Percentiles rank a stretch among this genome's conserved stretches.
Conservation (phyloP, 2,888 invertebrate genomes). For the Trissonchulus latispiculum region DNA sequence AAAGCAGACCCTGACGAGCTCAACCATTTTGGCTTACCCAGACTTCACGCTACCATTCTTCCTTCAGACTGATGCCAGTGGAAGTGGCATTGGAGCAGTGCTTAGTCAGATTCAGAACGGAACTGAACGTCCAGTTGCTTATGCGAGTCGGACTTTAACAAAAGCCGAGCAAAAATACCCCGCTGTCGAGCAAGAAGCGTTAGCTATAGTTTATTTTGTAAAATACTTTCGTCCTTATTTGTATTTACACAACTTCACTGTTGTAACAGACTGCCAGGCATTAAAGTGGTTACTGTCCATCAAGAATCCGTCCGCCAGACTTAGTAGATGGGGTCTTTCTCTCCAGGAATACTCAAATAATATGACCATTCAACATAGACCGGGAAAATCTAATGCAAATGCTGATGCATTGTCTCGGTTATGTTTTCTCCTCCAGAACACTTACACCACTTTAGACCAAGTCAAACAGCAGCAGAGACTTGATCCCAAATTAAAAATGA, state of each 20-base stretch:
- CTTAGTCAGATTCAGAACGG: slow-evolving; percentile 28
- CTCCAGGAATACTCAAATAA: slow-evolving; percentile 42
- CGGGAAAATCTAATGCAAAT: slow-evolving; percentile 43
- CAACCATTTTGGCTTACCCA: slow-evolving; percentile 28
- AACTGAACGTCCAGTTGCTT: slow-evolving; percentile 28
- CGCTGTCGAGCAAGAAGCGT: slow-evolving; percentile 30
- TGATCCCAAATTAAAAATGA: background rate
- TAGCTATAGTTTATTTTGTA: slow-evolving; percentile 29
- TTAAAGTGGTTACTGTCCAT: slow-evolving; percentile 32
- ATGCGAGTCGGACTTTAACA: slow-evolving; percentile 29
- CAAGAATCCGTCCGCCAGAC: slow-evolving; percentile 44
- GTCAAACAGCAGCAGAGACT: background rate
- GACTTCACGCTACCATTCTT: slow-evolving; percentile 26
- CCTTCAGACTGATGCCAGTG: slow-evolving; percentile 31
- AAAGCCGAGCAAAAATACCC: slow-evolving; percentile 29
- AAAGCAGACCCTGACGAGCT: slow-evolving; percentile 18
- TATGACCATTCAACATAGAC: slow-evolving; percentile 43
- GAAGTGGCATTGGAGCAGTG: slow-evolving; percentile 31
- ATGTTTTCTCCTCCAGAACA: background rate
- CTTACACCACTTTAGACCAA: background rate
- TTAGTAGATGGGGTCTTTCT: slow-evolving; percentile 48
- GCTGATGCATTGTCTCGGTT: slow-evolving; percentile 45
- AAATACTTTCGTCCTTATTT: slow-evolving; percentile 22
- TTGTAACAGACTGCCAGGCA: slow-evolving; percentile 24
- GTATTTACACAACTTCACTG: slow-evolving; percentile 6